Evolutionary conservation across 2,888 invertebrate species (phyloP), one percentile per base, ranked within the genome.

Genomic region (Aricia artaxerxes): DNA sequence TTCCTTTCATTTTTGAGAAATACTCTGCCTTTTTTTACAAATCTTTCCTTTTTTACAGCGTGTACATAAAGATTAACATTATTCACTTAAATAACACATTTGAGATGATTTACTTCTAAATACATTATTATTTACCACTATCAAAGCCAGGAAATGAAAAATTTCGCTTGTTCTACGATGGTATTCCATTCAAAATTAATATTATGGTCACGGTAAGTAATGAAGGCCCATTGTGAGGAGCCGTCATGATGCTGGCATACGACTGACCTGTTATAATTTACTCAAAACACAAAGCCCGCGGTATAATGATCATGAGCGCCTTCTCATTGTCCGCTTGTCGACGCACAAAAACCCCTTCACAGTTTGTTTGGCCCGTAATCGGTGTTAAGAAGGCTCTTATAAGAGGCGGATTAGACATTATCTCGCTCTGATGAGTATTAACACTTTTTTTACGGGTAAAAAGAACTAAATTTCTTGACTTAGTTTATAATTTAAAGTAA

Each of bases 211-310:
- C 93, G 87, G 89, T 91, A 87, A 82, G 87, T 94, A 94, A 94
- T 92, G 93, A 94, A 90, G 89, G 87, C 81, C 89, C 85, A 90
- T 92, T 92, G 92, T 91, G 81, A 83, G 86, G 86, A 86, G 86
- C 86, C 87, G 84, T 84, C 84, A 84, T 85, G 79, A 84, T 85
- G 84, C 86, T 88, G 90, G 88, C 89, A 87, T 88, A 88, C 89
- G 88, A 89, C 87, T 88, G 88, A 88, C 88, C 91, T 92, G 93
- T 93, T 94, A 94, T 94, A 94, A 94, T 94, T 94, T 93, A 94
- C 94, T 93, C 93, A 94, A 94, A 94, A 94, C 90, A 94, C 94
- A 94, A 94, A 93, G 93, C 93, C 93, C 88, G 92, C 82, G 91
- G 92, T 87, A 92, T 93, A 94, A 93, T 93, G 92, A 94, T 93